A percentile compares a stretch with the other conserved stretches of the same genome.
These are phyloP conservation scores for Bombyx huttoni DNA, from an alignment of 2,888 invertebrate genomes.

Conservation along the genomic window DNA sequence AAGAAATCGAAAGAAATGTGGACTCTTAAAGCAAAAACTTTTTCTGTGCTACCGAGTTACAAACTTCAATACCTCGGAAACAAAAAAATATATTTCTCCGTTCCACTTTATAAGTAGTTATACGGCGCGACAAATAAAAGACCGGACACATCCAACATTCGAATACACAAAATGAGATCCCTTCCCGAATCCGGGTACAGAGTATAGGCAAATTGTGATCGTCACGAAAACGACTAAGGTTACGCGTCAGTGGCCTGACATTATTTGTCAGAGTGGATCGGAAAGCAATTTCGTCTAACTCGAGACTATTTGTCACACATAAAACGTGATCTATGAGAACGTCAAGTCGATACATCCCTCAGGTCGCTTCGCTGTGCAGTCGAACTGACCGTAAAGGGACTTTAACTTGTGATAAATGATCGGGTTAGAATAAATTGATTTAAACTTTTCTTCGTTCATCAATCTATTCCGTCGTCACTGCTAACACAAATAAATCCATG, in stretches of 20 bases:
- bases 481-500: too few relatives aligned
- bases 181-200: conserved; percentile 28
- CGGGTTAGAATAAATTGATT: not conserved
- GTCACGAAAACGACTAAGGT: conserved; percentile 52
- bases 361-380: conserved; percentile 11
- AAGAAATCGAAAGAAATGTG: conserved; percentile 17
- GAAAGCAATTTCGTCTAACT: conserved; percentile 66
- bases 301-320: conserved; percentile 68
- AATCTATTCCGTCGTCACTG: too few relatives aligned
- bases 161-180: conserved; percentile 38
- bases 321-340: conserved; percentile 59
- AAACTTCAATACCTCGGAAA: conserved; percentile 18
- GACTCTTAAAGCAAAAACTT: conserved; percentile 19
- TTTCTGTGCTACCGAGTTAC: conserved; percentile 19
- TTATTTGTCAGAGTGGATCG: conserved; percentile 68
- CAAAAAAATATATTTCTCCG: conserved; percentile 21
- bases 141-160: conserved; percentile 31
- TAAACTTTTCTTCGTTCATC: not conserved
- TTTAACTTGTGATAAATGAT: conserved; percentile 16
- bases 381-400: conserved; percentile 18
- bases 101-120: conserved; percentile 30
- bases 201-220: conserved; percentile 52
- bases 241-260: conserved; percentile 58
- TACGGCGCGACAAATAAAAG: conserved; percentile 32
- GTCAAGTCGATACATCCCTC: conserved; percentile 37